Percentiles rank a stretch among this genome's conserved stretches.
Conservation (phyloP, 1,140 invertebrate species). For the Drosophila santomea region DNA sequence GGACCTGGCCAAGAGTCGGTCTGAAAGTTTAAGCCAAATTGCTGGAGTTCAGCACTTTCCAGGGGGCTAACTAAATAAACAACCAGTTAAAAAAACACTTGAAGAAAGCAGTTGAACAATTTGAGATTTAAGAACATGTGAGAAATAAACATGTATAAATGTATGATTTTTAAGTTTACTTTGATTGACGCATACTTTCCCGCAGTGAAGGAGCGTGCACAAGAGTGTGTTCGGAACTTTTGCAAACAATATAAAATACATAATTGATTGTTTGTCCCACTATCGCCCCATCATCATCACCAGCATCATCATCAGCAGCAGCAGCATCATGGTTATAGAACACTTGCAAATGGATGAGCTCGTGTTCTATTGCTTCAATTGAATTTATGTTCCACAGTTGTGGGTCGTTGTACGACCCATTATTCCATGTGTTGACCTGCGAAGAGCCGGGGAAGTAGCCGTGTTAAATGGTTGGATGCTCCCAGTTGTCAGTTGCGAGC, state of each 20-base stretch:
- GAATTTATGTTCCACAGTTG: conserved; percentile 59
- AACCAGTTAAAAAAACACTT: background rate
- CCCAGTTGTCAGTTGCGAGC: conserved; percentile 40
- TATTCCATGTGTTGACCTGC: conserved; percentile 16
- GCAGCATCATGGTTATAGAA: conserved; percentile 17
- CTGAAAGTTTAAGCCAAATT: conserved; percentile 52
- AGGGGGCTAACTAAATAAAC: background rate
- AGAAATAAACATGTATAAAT: no score
- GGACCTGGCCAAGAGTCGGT: conserved; percentile 43
- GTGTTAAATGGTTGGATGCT: conserved; percentile 18
- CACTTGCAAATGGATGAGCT: conserved; percentile 50
- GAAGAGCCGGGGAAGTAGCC: background rate
- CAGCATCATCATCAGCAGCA: conserved; percentile 10
- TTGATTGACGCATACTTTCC: background rate
- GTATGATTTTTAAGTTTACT: no score
- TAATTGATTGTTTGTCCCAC: conserved; percentile 60
- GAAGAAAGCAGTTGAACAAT: background rate
- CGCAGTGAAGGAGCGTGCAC: conserved; percentile 10
- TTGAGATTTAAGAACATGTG: no score
- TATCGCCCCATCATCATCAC: conserved; percentile 9
- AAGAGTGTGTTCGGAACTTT: conserved; percentile 31
- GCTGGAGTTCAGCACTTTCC: conserved; percentile 21
- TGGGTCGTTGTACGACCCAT: conserved; percentile 62
- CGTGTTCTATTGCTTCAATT: conserved; percentile 69
- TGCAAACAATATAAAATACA: conserved; percentile 63